Evolutionary conservation across 2,888 invertebrate species (phyloP), one percentile per base, ranked within the genome.

Genomic region (Lordiphosa andalusiaca): DNA sequence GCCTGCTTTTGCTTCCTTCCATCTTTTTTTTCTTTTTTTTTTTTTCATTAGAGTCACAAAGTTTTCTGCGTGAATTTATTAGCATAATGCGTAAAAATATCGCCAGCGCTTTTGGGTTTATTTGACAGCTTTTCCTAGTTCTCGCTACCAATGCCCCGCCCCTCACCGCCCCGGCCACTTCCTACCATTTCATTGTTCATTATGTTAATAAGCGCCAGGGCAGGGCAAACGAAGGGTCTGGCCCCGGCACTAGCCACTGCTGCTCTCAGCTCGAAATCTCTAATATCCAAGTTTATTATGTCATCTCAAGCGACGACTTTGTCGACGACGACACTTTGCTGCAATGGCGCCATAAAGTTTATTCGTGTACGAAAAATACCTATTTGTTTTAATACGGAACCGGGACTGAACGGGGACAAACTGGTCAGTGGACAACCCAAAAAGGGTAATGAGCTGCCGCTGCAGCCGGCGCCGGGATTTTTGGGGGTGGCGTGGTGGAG

Each of bases 291-390:
- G 63, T 72, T 73, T 73, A 74, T 74, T 71, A 71, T 71, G 74
- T 73, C 71, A 73, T 71, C 80, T 53, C 35, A 13, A 19, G 12
- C 51, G 25, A 23, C 50, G 33, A 59, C 41, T 35, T 30, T 54
- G 41, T 42, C 62, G 46, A 35, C 40, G 65, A 49, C 59, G 63
- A 77, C 72, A 77, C 68, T 81, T 77, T 77, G 70, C 65, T 68
- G 70, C 83, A 75, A 83, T 84, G 85, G 73, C 78, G 83, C 85
- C 83, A 84, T 80, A 84, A 80, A 80, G 80, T 75, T 84, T 72
- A 83, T 83, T 78, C 85, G 62, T 66, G 80, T 77, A 74, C 71
- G 72, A 78, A 65, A 76, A 81, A 73, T 77, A 68, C 62, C 56
- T 71, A 81, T 71, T 77, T 68, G 84, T 67, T 62, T 66, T 67